A percentile compares a stretch with the other conserved stretches of the same genome.
Evolutionary conservation across 1,140 invertebrate species (phyloP).

Genomic region (Megalonaias nervosa): DNA sequence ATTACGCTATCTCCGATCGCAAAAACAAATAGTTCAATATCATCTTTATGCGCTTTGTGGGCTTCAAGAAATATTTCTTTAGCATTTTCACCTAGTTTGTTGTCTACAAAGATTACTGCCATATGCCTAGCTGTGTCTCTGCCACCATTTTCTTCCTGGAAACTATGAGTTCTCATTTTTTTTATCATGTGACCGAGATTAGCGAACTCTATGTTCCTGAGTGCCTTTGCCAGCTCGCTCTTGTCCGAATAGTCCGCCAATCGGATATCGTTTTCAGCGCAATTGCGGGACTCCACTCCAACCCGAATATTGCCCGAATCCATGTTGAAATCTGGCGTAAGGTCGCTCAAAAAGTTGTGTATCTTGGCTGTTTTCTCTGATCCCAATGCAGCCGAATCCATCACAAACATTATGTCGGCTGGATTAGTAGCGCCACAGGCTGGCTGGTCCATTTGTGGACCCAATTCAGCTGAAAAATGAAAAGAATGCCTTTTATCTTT

Average conservation of each 20-base stretch:
- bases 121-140: constrained; percentile 42
- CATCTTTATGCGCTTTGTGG: constrained; percentile 35
- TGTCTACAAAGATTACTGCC: constrained; percentile 53
- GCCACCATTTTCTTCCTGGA: constrained; percentile 40
- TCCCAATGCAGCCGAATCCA: constrained; percentile 18
- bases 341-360: constrained; percentile 12
- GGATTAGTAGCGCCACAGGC: constrained; percentile 38
- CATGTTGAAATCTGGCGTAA: constrained; percentile 29
- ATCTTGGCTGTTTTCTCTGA: constrained; percentile 5
- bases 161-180: constrained; percentile 39
- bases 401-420: constrained; percentile 39
- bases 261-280: constrained; percentile 13
- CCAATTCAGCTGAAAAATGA: constrained; percentile 14
- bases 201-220: background rate
- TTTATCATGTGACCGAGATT: constrained; percentile 18
- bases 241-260: constrained; percentile 8
- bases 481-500: constrained; percentile 13
- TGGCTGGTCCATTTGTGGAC: constrained; percentile 34
- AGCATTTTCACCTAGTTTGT: constrained; percentile 43
- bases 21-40: constrained; percentile 53
- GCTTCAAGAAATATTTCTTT: constrained; percentile 42
- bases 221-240: constrained; percentile 5
- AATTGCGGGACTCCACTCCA: constrained; percentile 20
- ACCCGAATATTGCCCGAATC: constrained; percentile 16
- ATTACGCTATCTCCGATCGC: constrained; percentile 46